Base-by-base conservation (phyloP, 2,797 vertebrate species). In the Neosalanx taihuensis region DNA sequence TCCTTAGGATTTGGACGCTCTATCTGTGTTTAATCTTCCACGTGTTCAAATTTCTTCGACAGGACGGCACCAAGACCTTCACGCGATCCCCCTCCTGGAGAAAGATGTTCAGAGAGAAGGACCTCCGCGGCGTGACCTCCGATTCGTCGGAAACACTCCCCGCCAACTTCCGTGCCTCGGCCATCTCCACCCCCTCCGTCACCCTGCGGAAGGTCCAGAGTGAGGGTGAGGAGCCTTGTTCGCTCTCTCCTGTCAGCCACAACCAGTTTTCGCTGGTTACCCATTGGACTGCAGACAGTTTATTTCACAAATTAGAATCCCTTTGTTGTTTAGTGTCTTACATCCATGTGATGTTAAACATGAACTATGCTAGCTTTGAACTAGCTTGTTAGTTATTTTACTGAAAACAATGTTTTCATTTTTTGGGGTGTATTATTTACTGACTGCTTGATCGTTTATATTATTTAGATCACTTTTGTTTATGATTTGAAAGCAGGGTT, bases 91-190 rank as follows among this genome's bases (percentile, higher is more conserved):
- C 96, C 0, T 97, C 96, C 6, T 97, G 96, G 95, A 90, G 95
- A 88, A 96, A 96, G 92, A 96, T 96, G 94, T 97, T 97, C 86
- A 86, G 95, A 35, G 96, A 96, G 90, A 97, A 97, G 85, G 96
- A 97, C 84, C 93, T 97, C 72, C 93, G 96, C 2, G 95, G 95
- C 0, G 93, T 97, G 69, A 96, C 95, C 66, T 95, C 95, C 0
- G 96, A 97, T 79, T 96, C 95, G 3, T 94, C 95, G 1, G 96
- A 97, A 89, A 96, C 95, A 67, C 85, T 97, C 87, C 96, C 96
- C 63, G 94, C 96, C 84, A 97, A 96, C 87, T 96, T 97, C 85
- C 94, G 96, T 85, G 94, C 94, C 80, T 95, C 95, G 3, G 94
- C 95, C 78, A 92, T 96, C 83, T 93, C 95, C 64, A 95, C 95